phyloP scores from a whole-genome alignment of 2,888 invertebrate genomes.

The Epiblema foenella region DNA sequence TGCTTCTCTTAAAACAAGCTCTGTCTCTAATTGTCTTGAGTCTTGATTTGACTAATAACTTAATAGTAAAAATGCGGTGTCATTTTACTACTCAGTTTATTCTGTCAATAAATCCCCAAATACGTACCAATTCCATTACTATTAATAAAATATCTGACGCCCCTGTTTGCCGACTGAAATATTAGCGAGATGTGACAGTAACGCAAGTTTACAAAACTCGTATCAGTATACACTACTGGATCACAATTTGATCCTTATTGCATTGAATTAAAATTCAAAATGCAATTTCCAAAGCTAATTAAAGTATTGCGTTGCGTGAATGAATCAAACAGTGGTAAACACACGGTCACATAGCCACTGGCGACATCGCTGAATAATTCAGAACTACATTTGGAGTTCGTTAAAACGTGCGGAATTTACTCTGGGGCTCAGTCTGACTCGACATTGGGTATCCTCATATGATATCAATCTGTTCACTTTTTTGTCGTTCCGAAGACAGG shows the following conservation, averaged over 20 bases:
- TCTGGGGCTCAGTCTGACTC: not conserved
- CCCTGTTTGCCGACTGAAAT: constrained; percentile 12
- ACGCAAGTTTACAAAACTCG: constrained; percentile 7
- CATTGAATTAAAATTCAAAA: constrained; percentile 1
- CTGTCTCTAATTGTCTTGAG: no score
- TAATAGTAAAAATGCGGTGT: not conserved
- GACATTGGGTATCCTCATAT: not conserved
- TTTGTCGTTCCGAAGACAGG: no score
- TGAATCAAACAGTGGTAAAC: no score
- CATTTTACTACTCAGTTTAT: not conserved
- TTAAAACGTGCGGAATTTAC: constrained; percentile 12
- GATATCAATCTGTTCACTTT: not conserved
- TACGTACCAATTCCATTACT: constrained; percentile 25
- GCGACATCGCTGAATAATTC: constrained; percentile 2
- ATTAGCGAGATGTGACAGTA: constrained; percentile 9
- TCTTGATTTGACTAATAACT: not conserved
- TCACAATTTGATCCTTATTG: not conserved
- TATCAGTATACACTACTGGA: not conserved
- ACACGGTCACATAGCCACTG: not conserved
- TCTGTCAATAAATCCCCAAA: not conserved
- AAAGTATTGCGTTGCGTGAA: not conserved
- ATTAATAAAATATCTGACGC: constrained; percentile 15
- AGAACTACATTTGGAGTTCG: constrained; percentile 20
- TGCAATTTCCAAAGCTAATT: not conserved
- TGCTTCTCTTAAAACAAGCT: no score